Conservation (phyloP, 2,113 vertebrate species). For the Oreamnos americanus region DNA sequence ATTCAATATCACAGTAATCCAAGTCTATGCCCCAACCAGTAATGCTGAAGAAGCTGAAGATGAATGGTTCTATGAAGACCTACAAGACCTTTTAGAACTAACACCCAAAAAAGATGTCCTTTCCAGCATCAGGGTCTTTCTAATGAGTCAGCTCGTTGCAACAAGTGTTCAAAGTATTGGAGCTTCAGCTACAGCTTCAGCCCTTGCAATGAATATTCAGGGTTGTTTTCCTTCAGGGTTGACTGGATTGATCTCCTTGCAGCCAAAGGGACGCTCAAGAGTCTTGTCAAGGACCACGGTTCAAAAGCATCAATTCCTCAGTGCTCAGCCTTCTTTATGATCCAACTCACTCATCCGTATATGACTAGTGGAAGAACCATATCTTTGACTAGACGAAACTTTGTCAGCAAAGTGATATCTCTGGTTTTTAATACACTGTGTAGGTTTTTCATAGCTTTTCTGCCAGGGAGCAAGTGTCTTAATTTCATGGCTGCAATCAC, state of each 20-base stretch:
- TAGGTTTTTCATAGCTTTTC: background rate
- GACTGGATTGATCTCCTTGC: background rate
- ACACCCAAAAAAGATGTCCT: background rate
- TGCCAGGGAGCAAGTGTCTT: background rate
- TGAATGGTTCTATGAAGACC: no score
- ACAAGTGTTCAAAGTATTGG: background rate
- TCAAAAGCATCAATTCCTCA: background rate
- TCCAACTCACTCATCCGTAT: background rate
- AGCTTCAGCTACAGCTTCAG: background rate
- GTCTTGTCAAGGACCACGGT: background rate
- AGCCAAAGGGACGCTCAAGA: background rate
- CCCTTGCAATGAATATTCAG: background rate
- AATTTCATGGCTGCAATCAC: background rate
- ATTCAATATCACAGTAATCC: no score
- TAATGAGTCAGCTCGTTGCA: background rate
- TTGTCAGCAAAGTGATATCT: background rate
- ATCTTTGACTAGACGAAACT: background rate
- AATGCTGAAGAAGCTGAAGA: no score
- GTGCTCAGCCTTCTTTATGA: background rate
- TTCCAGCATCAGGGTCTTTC: background rate
- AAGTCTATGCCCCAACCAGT: no score
- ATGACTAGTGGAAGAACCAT: background rate
- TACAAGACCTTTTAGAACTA: no score
- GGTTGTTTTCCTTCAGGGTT: background rate
- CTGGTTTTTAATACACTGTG: background rate